Evolutionary conservation across 53 echinoderm and acorn worm species (phyloP), one percentile per base, ranked within the genome.

Genomic region (Temnopleurus reevesii): DNA sequence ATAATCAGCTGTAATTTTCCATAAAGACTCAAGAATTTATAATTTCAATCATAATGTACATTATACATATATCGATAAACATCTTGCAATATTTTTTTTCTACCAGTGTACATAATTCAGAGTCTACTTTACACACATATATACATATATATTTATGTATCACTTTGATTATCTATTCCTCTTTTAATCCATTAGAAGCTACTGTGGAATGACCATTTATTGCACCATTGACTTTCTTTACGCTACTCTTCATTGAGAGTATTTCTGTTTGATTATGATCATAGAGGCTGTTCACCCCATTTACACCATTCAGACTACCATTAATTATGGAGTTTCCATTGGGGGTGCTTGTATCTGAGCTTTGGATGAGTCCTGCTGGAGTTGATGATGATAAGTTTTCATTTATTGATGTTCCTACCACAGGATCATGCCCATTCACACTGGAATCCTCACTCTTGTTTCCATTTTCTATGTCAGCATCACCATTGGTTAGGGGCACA

Each of bases 401-500:
- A 10, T 71, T 71, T 19, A 19, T 41, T 41, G 36, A 21, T 21
- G 71, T 41, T 23, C 41, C 38, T 19, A 21, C 12, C n/a, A n/a
- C 21, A 41, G 36, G 19, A 38, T 36, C 71, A 36, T 41, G 36
- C 5, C 71, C 21, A 41, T 71, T 33, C 13, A 86, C 45, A 63
- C 3, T 12, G 3, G 45, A 44, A 13, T 76, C 41, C 29, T 64
- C 29, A 17, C 54, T 59, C 29, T 80, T 77, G 71, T 92, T 77
- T 25, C 84, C 79, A 61, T 89, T 80, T 54, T 79, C 88, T 57
- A 89, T 55, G n/a, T 27, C 77, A 26, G 41, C 58, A 59, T 46
- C 65, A 43, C 82, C 89, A 66, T 66, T 76, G 23, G 45, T 33
- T 17, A 54, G 46, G 24, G 45, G 21, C 13, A 55, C 19, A 27